phyloP scores from a whole-genome alignment of 2,113 vertebrate species.

The Proteles cristata region DNA sequence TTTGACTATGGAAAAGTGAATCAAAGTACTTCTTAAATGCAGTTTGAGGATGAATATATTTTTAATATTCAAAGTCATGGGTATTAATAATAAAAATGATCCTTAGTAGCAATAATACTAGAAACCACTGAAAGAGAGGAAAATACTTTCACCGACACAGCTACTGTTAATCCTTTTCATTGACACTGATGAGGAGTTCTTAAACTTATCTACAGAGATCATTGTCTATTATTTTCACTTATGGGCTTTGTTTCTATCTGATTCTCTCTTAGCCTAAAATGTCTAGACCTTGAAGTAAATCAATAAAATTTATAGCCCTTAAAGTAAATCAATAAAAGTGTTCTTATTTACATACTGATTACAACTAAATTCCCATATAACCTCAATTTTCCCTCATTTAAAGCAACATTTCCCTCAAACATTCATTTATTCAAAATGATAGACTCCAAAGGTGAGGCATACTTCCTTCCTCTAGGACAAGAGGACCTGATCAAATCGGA shows the following conservation, averaged over 20 bases:
- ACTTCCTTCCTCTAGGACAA: background rate
- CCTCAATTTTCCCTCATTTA: background rate
- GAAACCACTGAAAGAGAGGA: background rate
- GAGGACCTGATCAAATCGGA: background rate
- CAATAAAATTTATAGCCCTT: background rate
- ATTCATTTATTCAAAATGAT: background rate
- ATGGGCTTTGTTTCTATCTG: background rate
- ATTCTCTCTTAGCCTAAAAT: background rate
- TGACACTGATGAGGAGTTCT: background rate
- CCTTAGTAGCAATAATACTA: background rate
- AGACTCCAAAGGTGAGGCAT: background rate
- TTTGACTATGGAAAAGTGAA: background rate
- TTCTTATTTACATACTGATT: background rate
- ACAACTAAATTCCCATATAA: background rate
- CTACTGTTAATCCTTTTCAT: background rate
- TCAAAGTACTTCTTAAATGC: background rate
- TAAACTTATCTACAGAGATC: background rate
- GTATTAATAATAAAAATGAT: slow-evolving; percentile 4
- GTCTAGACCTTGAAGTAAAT: background rate
- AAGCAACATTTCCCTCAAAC: background rate
- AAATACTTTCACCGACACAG: background rate
- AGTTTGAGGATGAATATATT: background rate
- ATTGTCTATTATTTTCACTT: background rate
- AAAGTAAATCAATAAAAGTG: background rate
- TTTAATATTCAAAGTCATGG: background rate